Evolutionary conservation across 2,113 vertebrate species (phyloP), one percentile per base, ranked within the genome.

Genomic region (Notechis scutatus): DNA sequence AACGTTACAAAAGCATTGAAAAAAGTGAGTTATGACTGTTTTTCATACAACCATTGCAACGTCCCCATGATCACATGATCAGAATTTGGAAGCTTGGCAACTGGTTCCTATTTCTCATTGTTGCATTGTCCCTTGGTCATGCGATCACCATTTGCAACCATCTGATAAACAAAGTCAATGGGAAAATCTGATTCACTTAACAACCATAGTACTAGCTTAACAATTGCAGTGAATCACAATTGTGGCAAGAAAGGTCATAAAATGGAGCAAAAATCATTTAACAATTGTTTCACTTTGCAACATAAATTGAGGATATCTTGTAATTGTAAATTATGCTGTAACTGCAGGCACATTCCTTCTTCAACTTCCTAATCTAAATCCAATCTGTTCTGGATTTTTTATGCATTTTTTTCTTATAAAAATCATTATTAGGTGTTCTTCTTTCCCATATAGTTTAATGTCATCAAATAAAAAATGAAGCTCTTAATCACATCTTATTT

Each of bases 281-380:
- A 52, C 50, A 52, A 52, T 52, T 69, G 24, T n/a, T 5, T 69
- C 2, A 4, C 64, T 69, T 69, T n/a, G 29, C 64, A 69, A 69
- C 29, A 5, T 93, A 18, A 39, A 2, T 39, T 1, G 6, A 74
- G n/a, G 15, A 74, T 15, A 2, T 18, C 69, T 20, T 81, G 69
- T 81, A 81, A 81, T 81, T 81, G 18, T 21, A 81, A 81, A 2
- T 39, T 81, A 21, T 81, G 34, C 47, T 0, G 0, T 47, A 85
- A n/a, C 64, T 86, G 50, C 92, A 2, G 1, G 3, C 24, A 90
- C 15, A 2, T 54, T 94, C 50, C 26, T 93, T 90, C 94, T 92
- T 26, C 42, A 89, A 7, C 93, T 55, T 81, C 56, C 26, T n/a
- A 11, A 26, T 45, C 89, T 20, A 18, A 90, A 2, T 42, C 12